These are phyloP conservation scores for Apotomis betuletana DNA, from an alignment of 2,888 invertebrate species.

Conservation along the genomic window DNA sequence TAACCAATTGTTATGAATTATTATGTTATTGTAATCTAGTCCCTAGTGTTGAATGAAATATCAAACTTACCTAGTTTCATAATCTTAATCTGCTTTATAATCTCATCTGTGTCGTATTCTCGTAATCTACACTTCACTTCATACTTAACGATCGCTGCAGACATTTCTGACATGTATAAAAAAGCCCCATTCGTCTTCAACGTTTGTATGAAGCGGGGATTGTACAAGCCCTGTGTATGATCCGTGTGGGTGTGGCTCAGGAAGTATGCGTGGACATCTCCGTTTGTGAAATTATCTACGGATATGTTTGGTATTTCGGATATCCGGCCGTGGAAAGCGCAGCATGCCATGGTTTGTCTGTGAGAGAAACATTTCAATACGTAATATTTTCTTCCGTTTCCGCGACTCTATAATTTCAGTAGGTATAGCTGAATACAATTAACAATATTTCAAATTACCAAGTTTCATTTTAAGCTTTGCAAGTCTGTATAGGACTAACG, in stretches of 20 bases:
- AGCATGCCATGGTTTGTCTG: constrained; percentile 13
- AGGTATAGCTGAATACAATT: too few species aligned
- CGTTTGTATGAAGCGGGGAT: constrained; percentile 1
- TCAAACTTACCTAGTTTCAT: constrained; percentile 55
- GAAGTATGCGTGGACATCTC: constrained; percentile 83
- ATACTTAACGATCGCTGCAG: constrained; percentile 55
- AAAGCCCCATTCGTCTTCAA: constrained; percentile 44
- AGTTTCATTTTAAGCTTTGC: too few species aligned
- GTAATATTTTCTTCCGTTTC: too few species aligned
- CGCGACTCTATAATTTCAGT: too few species aligned
- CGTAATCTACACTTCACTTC: constrained; percentile 42
- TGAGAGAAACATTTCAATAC: neutral
- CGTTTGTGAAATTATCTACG: constrained; percentile 83
- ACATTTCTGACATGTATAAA: constrained; percentile 60
- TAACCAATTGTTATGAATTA: too few species aligned
- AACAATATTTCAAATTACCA: too few species aligned
- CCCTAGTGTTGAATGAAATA: too few species aligned
- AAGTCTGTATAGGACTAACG: too few species aligned
- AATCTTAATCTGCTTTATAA: constrained; percentile 29
- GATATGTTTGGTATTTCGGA: constrained; percentile 85
- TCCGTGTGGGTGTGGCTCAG: constrained; percentile 87
- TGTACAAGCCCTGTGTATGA: constrained; percentile 69
- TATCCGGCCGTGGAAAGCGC: constrained; percentile 81
- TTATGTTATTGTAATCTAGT: too few species aligned
- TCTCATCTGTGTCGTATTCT: constrained; percentile 50